Evolutionary conservation across 2,888 invertebrate genomes (phyloP), one percentile per base, ranked within the genome.

Genomic region (Heliconius aoede): DNA sequence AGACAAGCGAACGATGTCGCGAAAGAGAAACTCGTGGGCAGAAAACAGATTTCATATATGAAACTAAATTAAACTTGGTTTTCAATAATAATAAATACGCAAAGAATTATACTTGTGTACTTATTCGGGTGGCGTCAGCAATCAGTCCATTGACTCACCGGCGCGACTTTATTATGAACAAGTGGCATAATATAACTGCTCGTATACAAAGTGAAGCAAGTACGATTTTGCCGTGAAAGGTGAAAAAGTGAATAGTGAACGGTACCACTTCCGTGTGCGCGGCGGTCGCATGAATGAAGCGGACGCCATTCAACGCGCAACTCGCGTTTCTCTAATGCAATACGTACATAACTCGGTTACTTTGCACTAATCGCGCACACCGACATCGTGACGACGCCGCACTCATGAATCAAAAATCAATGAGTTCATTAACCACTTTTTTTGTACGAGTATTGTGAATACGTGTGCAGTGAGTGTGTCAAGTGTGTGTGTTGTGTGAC

Each of bases 251-350:
- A 82, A 83, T 84, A 83, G 86, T 85, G 87, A 89, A 85, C 85
- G 87, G 84, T 81, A 83, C 83, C 82, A 82, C 80, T 81, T 84
- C 86, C 86, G 87, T 83, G 83, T 86, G 86, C 87, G 61, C 68
- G 85, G 82, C 84, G 82, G 81, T 77, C 83, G 87, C 85, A 90
- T 91, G 92, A 92, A 92, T 92, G 92, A 87, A 85, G 83, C 85
- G 84, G 85, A 83, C 83, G 87, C 85, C 91, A 91, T 91, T 91
- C 85, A 90, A 80, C 79, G 83, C 82, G 80, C 80, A 80, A 80
- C 77, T 72, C 72, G 76, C 77, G 81, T 80, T 80, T 85, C 85
- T 85, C 85, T 86, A 88, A 85, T 87, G 89, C 89, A 88, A 87
- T 84, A 85, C 85, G 83, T 80, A 85, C 85, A 87, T 86, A 88